Base-by-base conservation (phyloP, 2,113 vertebrate species). In the Urocynchramus pylzowi region DNA sequence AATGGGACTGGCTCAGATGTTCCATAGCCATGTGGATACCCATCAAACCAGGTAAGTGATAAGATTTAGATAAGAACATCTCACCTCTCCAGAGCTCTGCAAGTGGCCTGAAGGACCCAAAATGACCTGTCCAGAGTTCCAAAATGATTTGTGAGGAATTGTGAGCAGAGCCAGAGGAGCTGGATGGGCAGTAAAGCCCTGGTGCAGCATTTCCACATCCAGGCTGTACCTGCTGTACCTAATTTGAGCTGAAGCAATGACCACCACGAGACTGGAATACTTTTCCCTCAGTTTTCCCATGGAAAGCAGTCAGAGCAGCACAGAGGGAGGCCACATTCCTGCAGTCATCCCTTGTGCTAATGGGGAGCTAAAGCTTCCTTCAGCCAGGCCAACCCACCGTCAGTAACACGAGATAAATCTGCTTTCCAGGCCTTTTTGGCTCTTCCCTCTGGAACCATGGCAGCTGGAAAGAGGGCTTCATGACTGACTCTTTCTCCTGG, bases 321-420 rank as follows among this genome's bases (percentile, higher is more conserved):
- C 21, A 2, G 14, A 65, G 90, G 95, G 93, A 88, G 82, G 84
- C 53, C 74, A 49, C 76, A 77, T 77, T 63, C 75, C 94, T 86
- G 74, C 47, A 83, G 35, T 6, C 77, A 87, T 84, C 95, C 87
- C 81, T 27, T 6, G 24, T 30, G 68, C 47, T 79, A 31, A 50
- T 1, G 49, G 45, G 10, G 69, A 57, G 18, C 65, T 57, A 3
- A 20, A 20, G 12, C 60, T 69, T 35, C 87, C 85, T 14, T 23
- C 86, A 89, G 26, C 13, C 59, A 57, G 75, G 63, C 74, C 82
- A 88, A 35, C 23, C 17, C 76, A 27, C 65, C 44, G 2, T 35
- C 77, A 52, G 39, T 20, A 90, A 63, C 65, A 80, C 18, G 27
- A 86, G 84, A 95, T 92, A 93, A 94, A 93, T 95, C 74, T 56